phyloP scores from a whole-genome alignment of 2,888 invertebrate genomes.

The Diarsia mendica region DNA sequence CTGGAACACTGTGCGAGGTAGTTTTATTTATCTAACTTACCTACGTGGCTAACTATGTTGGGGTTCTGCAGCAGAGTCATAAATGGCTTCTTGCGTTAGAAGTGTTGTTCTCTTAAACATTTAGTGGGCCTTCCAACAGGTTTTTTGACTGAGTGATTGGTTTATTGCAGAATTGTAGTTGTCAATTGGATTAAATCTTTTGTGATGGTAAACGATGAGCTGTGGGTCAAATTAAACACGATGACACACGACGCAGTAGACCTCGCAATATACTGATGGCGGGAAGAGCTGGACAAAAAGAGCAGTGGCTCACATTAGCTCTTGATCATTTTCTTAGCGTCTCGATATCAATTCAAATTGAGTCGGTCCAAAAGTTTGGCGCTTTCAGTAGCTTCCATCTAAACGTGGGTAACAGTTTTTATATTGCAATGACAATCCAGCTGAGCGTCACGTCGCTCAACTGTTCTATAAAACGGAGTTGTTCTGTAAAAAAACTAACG shows the following conservation, averaged over 20 bases:
- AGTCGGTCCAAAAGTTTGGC: no score
- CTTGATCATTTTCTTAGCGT: background rate
- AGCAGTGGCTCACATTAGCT: background rate
- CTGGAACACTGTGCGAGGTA: constrained; percentile 68
- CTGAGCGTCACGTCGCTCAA: background rate
- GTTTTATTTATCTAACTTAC: constrained; percentile 67
- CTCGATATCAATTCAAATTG: no score
- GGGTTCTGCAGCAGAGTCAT: constrained; percentile 27
- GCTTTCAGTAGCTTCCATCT: no score
- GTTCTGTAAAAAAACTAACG: no score
- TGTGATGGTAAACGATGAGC: background rate
- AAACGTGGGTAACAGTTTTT: background rate
- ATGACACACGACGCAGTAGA: background rate
- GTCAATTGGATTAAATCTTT: background rate
- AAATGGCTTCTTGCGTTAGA: constrained; percentile 22
- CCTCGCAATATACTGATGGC: background rate
- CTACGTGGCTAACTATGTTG: constrained; percentile 43
- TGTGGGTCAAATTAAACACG: background rate
- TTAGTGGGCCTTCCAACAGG: background rate
- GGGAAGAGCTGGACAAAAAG: background rate
- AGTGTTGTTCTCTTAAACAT: constrained; percentile 13
- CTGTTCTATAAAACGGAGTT: background rate
- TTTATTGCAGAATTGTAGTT: background rate
- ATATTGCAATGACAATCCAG: background rate
- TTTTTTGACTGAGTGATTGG: background rate